A percentile compares a stretch with the other conserved stretches of the same genome.
These are phyloP conservation scores for Heliocidaris tuberculata DNA, from an alignment of 35 echinoderm and acorn worm genomes.

Conservation along the genomic window DNA sequence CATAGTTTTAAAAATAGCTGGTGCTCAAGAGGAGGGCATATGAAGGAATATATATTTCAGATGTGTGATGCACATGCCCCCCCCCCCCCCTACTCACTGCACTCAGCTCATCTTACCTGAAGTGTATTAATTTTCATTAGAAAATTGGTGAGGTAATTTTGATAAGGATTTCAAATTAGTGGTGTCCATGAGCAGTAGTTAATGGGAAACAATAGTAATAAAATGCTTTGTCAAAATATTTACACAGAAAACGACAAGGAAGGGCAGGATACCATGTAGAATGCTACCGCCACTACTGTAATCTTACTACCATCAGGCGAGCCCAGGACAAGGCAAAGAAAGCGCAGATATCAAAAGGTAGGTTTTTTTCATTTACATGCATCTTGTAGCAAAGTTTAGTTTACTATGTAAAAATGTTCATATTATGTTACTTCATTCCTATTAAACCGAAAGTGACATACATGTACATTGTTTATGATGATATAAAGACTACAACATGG, in stretches of 20 bases:
- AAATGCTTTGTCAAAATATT: background rate
- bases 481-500: background rate
- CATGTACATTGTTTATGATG: background rate
- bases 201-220: too few relatives aligned
- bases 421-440: background rate
- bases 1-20: too few relatives aligned
- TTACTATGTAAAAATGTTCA: background rate
- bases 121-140: too few relatives aligned
- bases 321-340: background rate
- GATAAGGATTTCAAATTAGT: too few relatives aligned
- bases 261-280: slow-evolving; percentile 23
- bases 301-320: background rate
- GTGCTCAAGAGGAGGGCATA: too few relatives aligned
- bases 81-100: too few relatives aligned
- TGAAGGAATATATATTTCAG: too few relatives aligned
- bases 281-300: slow-evolving; percentile 41
- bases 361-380: background rate
- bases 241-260: background rate
- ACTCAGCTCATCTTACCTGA: too few relatives aligned
- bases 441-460: background rate
- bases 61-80: too few relatives aligned
- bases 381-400: background rate
- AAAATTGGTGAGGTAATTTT: too few relatives aligned
- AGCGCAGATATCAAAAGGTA: background rate
- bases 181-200: too few relatives aligned